phyloP scores from a whole-genome alignment of 2,888 invertebrate species.

The Fragum whitleyi region DNA sequence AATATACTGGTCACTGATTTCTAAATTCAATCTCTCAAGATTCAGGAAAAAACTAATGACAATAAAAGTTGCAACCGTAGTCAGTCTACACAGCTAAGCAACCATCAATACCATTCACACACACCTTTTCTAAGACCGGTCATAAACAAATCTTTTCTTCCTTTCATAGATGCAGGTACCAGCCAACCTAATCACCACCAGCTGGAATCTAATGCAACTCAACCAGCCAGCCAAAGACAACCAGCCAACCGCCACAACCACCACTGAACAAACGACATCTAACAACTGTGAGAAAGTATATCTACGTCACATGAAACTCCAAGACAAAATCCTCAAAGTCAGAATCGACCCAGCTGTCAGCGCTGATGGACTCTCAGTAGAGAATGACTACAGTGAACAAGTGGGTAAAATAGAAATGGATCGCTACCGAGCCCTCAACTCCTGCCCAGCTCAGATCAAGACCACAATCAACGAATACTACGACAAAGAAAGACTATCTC shows the following conservation, averaged over 20 bases:
- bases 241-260: conserved; percentile 31
- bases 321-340: conserved; percentile 68
- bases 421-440: conserved; percentile 71
- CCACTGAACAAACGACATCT: conserved; percentile 16
- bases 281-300: conserved; percentile 56
- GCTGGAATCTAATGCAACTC: conserved; percentile 65
- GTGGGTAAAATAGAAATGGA: conserved; percentile 71
- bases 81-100: too few relatives aligned
- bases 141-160: neutral
- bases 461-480: conserved; percentile 68
- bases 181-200: conserved; percentile 73
- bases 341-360: conserved; percentile 58
- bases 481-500: conserved; percentile 68
- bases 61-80: too few relatives aligned
- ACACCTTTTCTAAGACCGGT: too few relatives aligned
- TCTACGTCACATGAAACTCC: conserved; percentile 63
- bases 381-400: conserved; percentile 69
- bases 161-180: conserved; percentile 70
- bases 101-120: too few relatives aligned
- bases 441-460: conserved; percentile 64
- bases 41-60: too few relatives aligned
- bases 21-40: too few relatives aligned
- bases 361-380: conserved; percentile 65
- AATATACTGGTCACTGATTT: too few relatives aligned
- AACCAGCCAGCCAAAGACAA: conserved; percentile 38